A percentile compares a stretch with the other conserved stretches of the same genome.
Conservation (phyloP, 2,113 vertebrate species). For the Psilopogon haemacephalus region DNA sequence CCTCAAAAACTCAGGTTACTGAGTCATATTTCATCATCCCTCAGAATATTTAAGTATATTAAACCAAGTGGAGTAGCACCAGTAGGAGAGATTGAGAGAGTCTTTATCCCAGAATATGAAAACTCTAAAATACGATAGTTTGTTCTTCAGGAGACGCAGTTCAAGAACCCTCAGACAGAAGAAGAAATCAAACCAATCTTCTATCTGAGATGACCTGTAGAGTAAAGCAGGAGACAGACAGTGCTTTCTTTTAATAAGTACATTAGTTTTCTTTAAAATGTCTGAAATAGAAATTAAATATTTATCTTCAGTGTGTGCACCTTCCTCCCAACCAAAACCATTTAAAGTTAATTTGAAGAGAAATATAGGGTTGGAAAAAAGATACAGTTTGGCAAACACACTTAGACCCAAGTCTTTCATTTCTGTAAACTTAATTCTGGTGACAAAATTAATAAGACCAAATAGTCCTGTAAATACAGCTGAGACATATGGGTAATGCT, state of each 20-base stretch:
- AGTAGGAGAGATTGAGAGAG: conserved; percentile 13
- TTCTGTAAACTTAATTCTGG: not conserved
- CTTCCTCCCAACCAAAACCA: not conserved
- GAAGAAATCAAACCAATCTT: not conserved
- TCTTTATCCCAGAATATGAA: conserved; percentile 8
- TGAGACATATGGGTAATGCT: conserved; percentile 29
- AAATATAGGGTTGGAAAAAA: not conserved
- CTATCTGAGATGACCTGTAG: not conserved
- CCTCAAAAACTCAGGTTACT: not conserved
- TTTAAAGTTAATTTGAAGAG: not conserved
- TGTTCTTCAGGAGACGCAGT: not conserved
- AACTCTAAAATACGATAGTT: not conserved
- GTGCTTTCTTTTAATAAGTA: not conserved
- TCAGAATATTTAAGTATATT: conserved; percentile 15
- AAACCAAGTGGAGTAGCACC: conserved; percentile 1
- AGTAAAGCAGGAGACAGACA: not conserved
- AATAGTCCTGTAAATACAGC: conserved; percentile 18
- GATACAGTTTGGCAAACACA: not conserved
- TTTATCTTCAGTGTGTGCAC: not conserved
- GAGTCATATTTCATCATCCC: not conserved
- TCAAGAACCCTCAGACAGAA: not conserved
- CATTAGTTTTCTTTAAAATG: not conserved
- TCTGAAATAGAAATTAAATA: not conserved
- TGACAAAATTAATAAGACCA: conserved; percentile 13
- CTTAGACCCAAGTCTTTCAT: not conserved